Evolutionary conservation across 2,888 invertebrate genomes (phyloP), one percentile per base, ranked within the genome.

Genomic region (Acrobeloides nanus): DNA sequence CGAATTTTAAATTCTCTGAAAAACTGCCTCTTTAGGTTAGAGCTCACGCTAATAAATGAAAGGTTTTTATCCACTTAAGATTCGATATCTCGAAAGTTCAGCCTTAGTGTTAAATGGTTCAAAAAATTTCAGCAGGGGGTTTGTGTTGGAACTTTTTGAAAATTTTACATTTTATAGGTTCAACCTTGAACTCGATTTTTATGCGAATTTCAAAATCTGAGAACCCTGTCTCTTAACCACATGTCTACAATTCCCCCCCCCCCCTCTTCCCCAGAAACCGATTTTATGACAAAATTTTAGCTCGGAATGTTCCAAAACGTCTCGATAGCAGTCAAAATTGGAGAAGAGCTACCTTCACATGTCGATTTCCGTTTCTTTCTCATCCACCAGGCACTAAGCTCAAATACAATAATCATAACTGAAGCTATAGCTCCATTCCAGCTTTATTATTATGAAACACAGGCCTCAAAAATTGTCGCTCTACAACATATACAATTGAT

Each of bases 351-450:
- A 12, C 29, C 15, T 4, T 10, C 43, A n/a, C 51, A 51, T 21
- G 35, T 41, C 31, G 51, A 51, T n/a, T 32, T 38, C 26, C 47
- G 43, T 15, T 43, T 51, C 23, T 51, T 52, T 44, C 25, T 51
- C 41, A 43, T 51, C 32, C 51, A 51, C 3, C 37, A 51, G 29
- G 23, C 42, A 1, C 24, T 43, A n/a, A 20, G 15, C 3, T n/a
- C 40, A 18, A 21, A 26, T 17, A 10, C 23, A 6, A 23, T 51
- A 27, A 25, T 51, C 17, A 43, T 52, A 15, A 50, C 51, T 4
- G 51, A 51, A 23, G 4, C 31, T 8, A 18, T 27, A 7, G 26
- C 33, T 24, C 51, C 51, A 6, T 50, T 39, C 18, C 51, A 42
- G 27, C 25, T 51, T 18, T 50, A 51, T 23, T 41, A 38, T 25